Evolutionary conservation across 2,888 invertebrate species (phyloP), one percentile per base, ranked within the genome.

Genomic region (Tortricodes alternella): DNA sequence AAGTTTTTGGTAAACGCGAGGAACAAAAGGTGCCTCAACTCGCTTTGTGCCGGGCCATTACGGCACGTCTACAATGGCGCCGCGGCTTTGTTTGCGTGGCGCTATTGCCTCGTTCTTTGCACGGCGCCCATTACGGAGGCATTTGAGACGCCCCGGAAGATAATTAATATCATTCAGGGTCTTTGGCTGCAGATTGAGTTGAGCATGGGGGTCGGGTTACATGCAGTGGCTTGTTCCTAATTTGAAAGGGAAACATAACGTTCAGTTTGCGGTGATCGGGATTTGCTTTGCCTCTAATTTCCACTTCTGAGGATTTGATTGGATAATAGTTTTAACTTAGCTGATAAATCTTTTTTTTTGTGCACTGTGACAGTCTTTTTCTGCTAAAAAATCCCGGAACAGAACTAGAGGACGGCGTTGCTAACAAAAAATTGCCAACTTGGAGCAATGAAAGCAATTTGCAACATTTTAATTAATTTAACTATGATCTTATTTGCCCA

Each of bases 91-190:
- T 59, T 57, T 38, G 52, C 49, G 13, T 53, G 27, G 34, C 35
- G 56, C 41, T 39, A 13, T 16, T 18, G 49, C 53, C 58, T 19
- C 59, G 51, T 52, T 56, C 53, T 53, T 46, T 37, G 51, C 51
- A 32, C 53, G 59, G 62, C 62, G 62, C 68, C 70, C 73, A 73
- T 72, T 72, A 71, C 62, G 56, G 43, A 63, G 60, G 67, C 64
- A 73, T 70, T 64, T 60, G 62, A 64, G 62, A 59, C 59, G 63
- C 62, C 62, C 53, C 63, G 63, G 56, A 64, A 60, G 57, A 68
- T 65, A 70, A 73, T 72, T 73, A 72, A 71, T 71, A 71, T 68
- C 64, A 67, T 58, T 51, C 59, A 60, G 59, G 34, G 46, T 60
- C 66, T 53, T 52, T 46, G 27, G 37, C 44, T 21, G 34, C 38